These are phyloP conservation scores for Platycheirus rosarum DNA, from an alignment of 2,888 invertebrate species.

Conservation along the genomic window DNA sequence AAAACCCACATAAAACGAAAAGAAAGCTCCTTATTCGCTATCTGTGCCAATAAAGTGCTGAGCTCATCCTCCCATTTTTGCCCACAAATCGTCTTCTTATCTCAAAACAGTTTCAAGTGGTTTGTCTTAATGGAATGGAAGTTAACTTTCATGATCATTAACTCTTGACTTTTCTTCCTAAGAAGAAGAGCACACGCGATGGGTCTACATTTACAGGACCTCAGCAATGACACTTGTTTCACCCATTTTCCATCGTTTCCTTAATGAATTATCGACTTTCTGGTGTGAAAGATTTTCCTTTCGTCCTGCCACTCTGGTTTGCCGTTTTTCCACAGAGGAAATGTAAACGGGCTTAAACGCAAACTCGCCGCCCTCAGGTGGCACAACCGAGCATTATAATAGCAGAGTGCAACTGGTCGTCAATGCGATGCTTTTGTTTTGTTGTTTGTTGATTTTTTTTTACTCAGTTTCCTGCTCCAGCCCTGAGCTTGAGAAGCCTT, in stretches of 20 bases:
- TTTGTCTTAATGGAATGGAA: constrained; percentile 47
- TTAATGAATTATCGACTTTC: constrained; percentile 47
- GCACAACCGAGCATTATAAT: neutral
- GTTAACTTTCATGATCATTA: constrained; percentile 36
- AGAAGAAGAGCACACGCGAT: constrained; percentile 4
- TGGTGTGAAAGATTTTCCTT: constrained; percentile 11
- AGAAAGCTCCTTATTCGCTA: neutral
- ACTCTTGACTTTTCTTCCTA: constrained; percentile 19
- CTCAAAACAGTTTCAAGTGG: constrained; percentile 25
- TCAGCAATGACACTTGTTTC: neutral
- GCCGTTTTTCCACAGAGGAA: neutral
- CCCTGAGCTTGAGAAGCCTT: constrained; percentile 9
- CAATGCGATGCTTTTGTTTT: constrained; percentile 1
- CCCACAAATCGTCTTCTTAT: constrained; percentile 14
- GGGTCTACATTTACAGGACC: neutral
- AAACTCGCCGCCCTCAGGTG: neutral
- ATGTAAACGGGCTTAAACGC: neutral
- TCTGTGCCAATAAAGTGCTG: neutral
- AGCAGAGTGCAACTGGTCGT: constrained; percentile 10
- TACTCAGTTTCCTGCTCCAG: neutral
- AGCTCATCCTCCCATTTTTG: neutral
- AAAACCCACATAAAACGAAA: neutral
- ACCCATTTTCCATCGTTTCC: constrained; percentile 7
- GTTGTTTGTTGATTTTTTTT: constrained; percentile 12
- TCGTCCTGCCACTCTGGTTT: neutral